Percentiles rank a stretch among this genome's conserved stretches.
phyloP scores from a whole-genome alignment of 2,888 invertebrate species.

The Galerucella pusilla region DNA sequence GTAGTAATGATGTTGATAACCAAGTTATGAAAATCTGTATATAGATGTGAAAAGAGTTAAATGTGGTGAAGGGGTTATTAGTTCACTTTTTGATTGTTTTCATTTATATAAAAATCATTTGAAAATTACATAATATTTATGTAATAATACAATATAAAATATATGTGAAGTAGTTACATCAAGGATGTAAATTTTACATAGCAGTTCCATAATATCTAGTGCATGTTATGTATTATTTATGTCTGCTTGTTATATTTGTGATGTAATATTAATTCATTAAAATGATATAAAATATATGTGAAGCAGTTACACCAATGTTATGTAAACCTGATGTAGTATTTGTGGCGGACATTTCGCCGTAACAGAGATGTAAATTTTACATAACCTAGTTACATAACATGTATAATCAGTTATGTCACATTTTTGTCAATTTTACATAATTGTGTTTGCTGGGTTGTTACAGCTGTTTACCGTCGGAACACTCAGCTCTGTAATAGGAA shows the following conservation, averaged over 20 bases:
- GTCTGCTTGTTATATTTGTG: not conserved
- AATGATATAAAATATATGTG: constrained; percentile 5
- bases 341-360: constrained; percentile 9
- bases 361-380: constrained; percentile 9
- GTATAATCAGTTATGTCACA: constrained; percentile 6
- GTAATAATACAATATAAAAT: too few relatives aligned
- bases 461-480: too few relatives aligned
- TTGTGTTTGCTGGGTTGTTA: constrained; percentile 13
- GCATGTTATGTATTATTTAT: constrained; percentile 5
- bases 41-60: too few relatives aligned
- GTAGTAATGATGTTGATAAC: too few relatives aligned
- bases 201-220: not conserved
- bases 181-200: constrained; percentile 7
- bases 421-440: not conserved
- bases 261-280: not conserved
- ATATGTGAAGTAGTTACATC: too few relatives aligned
- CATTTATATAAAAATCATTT: too few relatives aligned
- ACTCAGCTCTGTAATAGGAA: too few relatives aligned
- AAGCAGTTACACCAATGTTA: not conserved
- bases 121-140: too few relatives aligned
- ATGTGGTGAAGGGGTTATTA: too few relatives aligned
- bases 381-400: constrained; percentile 6
- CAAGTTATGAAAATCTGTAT: too few relatives aligned
- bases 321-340: not conserved
- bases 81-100: too few relatives aligned